Evolutionary conservation across 2,797 vertebrate genomes (phyloP).

Genomic region (Alcedo quadribrachys): DNA sequence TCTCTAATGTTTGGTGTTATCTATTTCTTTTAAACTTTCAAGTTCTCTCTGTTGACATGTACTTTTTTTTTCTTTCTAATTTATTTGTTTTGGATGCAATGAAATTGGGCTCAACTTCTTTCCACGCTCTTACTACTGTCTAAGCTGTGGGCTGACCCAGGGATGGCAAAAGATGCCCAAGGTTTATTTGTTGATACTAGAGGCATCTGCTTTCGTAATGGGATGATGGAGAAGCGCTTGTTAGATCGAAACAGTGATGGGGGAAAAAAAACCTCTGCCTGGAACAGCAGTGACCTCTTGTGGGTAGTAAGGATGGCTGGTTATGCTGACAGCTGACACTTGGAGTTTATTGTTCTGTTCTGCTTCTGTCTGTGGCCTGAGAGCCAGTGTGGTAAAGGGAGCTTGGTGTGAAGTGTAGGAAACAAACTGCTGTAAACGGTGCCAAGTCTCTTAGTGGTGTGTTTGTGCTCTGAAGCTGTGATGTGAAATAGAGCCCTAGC

Average conservation of each 20-base stretch:
- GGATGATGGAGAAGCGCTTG: accelerated
- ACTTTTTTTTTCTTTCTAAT: not conserved
- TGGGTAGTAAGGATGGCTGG: not conserved
- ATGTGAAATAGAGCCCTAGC: accelerated
- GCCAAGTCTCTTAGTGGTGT: accelerated
- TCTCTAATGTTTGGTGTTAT: not conserved
- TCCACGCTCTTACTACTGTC: accelerated
- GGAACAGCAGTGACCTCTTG: conserved; percentile 51
- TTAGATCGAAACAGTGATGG: accelerated
- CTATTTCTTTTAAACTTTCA: not conserved
- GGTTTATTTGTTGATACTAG: not conserved
- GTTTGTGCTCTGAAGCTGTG: not conserved
- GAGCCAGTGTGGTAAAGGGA: not conserved
- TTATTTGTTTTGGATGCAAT: not conserved
- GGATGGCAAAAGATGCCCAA: not conserved
- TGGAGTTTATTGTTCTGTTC: accelerated
- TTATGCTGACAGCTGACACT: not conserved
- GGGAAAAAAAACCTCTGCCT: not conserved
- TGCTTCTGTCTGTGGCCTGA: not conserved
- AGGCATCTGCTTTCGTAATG: not conserved
- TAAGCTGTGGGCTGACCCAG: not conserved
- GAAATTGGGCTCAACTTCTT: not conserved
- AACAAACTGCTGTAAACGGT: accelerated
- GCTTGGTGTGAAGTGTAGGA: accelerated
- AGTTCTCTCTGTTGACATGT: not conserved